Evolutionary conservation across 2,888 invertebrate genomes (phyloP), one percentile per base, ranked within the genome.

Genomic region (Sarcophaga variegata): DNA sequence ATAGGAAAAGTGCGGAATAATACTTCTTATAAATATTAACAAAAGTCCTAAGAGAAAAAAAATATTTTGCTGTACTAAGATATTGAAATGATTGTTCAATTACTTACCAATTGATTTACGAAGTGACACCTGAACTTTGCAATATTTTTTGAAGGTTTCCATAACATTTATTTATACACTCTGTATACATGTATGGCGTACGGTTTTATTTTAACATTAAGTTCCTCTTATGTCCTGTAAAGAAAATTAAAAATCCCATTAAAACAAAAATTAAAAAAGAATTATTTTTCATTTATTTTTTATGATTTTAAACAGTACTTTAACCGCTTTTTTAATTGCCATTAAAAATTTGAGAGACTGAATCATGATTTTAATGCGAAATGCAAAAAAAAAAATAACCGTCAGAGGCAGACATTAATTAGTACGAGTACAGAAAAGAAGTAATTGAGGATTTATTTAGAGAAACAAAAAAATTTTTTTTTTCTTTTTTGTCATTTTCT

Each of bases 361-460:
- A 54, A 54, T 54, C 54, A 54, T 54, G 12, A 14, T 45, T 71
- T 64, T 59, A 54, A 45, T 60, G 14, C 3, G 63, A 63, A 79
- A 80, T 11, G 37, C 22, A 3, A 79, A 79, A 37, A 37, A 37
- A 37, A 37, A 2, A 27, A 37, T 37, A 37, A 10, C 37, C 37
- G 17, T 54, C 54, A 54, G 14, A 37, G 37, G 17, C 71, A 80
- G 22, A 22, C n/a, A 80, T 72, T 54, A 79, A 79, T 70, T 79
- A 63, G 54, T 1, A 54, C 14, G 14, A 54, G 49, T 17, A 63
- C 47, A 79, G 49, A 75, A 64, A 70, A 71, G 49, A 75, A 64
- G 49, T 64, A 69, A 71, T 75, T 75, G 79, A 25, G 60, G 59
- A 37, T 37, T 37, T 37, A 37, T 37, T 70, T 83, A 45, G 25